Base-by-base conservation (phyloP, 1,140 invertebrate species). In the Hycleus cichorii region DNA sequence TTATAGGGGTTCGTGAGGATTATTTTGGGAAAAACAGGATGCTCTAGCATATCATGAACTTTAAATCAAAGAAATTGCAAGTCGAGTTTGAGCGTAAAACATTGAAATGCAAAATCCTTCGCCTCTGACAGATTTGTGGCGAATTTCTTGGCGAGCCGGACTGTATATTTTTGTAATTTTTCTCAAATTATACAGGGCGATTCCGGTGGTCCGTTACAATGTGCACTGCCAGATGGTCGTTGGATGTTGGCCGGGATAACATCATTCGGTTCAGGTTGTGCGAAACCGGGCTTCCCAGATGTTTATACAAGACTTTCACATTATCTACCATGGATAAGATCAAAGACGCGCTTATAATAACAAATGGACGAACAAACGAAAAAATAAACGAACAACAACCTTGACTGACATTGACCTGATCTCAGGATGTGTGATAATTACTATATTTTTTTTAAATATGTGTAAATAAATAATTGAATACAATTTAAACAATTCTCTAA, bases 211-310 rank as follows among this genome's bases (percentile, higher is more conserved):
- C 91, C 91, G 0, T 72, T 94, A 4, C 90, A 93, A 71, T 93
- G 90, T 27, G 71, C 82, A 0, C 73, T 75, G 0, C 78, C 79
- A 39, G 86, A 92, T 54, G 90, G 90, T 0, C 81, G 83, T 7
- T 95, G 91, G 91, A 89, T 90, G 68, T 75, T 95, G 10, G 86
- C 86, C 0, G 93, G 93, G 0, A 85, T 95, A 4, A 93, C 90
- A 0, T 93, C 90, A 0, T 94, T 93, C 69, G 92, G 92, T 0
- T 93, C 90, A 0, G 90, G 91, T 25, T 95, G 92, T 72, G 91
- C 90, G 0, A 80, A 86, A 55, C 83, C 88, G 39, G 90, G 90
- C 7, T 89, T 85, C 58, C 88, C 90, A 0, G 91, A 93, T 60
- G 90, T 94, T 1, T 93, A 93, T 66, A 92, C 91, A 1, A 83